phyloP scores from a whole-genome alignment of 2,113 vertebrate genomes.

The Muntiacus reevesi region DNA sequence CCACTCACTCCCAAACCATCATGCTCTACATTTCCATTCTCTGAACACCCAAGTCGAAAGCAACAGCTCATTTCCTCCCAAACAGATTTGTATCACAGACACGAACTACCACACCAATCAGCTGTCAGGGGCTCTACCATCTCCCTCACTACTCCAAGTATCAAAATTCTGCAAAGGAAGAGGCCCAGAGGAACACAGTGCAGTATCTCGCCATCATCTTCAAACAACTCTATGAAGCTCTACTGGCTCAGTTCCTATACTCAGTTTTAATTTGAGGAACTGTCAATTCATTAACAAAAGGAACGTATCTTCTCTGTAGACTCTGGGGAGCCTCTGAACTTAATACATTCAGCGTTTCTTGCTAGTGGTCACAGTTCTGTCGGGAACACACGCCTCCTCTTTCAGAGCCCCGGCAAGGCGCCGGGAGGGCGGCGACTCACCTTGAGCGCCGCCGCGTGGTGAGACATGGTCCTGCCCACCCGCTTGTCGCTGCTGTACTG shows the following conservation, averaged over 20 bases:
- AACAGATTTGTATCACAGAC: not conserved
- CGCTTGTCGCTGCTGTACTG: conserved; percentile 99
- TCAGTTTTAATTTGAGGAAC: not conserved
- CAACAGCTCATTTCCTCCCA: not conserved
- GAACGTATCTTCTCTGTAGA: not conserved
- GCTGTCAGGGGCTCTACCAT: not conserved
- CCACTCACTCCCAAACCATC: not conserved
- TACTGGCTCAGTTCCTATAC: not conserved
- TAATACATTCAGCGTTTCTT: not conserved
- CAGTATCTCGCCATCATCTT: not conserved
- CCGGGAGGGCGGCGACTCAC: conserved; percentile 72
- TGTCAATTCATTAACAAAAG: not conserved
- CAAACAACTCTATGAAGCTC: not conserved
- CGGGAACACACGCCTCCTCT: not conserved
- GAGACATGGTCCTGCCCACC: conserved; percentile 98
- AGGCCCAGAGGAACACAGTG: not conserved
- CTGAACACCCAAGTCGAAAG: not conserved
- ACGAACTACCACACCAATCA: not conserved
- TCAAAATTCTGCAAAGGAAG: not conserved
- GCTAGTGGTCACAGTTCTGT: not conserved
- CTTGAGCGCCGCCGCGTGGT: conserved; percentile 98
- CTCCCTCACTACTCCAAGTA: not conserved
- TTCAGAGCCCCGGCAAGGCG: not conserved
- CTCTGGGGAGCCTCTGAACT: not conserved
- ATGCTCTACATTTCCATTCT: not conserved